Base-by-base conservation (phyloP, 2,113 vertebrate species). In the Rhinogobius similis region DNA sequence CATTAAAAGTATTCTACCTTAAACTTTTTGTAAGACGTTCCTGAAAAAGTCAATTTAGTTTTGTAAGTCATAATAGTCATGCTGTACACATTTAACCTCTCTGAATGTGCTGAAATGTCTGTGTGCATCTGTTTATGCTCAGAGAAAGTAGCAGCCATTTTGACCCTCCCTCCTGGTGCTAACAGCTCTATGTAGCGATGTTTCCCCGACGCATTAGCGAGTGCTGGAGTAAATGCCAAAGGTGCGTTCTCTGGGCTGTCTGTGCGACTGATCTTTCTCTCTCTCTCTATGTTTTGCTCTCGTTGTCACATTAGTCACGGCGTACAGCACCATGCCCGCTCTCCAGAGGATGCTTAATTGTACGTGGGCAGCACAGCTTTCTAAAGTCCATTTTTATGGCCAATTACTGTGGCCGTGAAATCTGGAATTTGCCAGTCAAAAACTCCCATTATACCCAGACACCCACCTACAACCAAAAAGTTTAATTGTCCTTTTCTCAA, bases 301-400 rank as follows among this genome's bases (percentile, higher is more conserved):
- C 88, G 87, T 84, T 85, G 83, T 73, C 75, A 82, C 81, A 88
- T 92, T 92, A 91, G 87, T 92, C 89, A 90, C 77, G 72, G 65
- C 29, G 52, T 72, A 79, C 85, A 78, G 76, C 73, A 71, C 80
- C 81, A 88, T 86, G 67, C 85, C 53, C 27, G 68, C 80, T 88
- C 86, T 87, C 77, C 44, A 72, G 82, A 84, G 84, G 76, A 85
- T 68, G 79, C 75, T 90, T 87, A 87, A 89, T 90, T 90, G 76
- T 81, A 81, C 21, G 92, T 91, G 82, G 90, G 91, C 58, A 83
- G 85, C 75, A 55, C 78, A 87, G 82, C 82, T 86, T 86, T 88
- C 71, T 77, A 79, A 68, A 76, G 87, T 72, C 68, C 52, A 24
- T 68, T 82, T 84, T 87, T 84, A 76, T 81, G 69, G 76, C 72